A percentile compares a stretch with the other conserved stretches of the same genome.
Evolutionary conservation across 2,113 vertebrate species (phyloP).

Genomic region (Chascanopsetta lugubris): DNA sequence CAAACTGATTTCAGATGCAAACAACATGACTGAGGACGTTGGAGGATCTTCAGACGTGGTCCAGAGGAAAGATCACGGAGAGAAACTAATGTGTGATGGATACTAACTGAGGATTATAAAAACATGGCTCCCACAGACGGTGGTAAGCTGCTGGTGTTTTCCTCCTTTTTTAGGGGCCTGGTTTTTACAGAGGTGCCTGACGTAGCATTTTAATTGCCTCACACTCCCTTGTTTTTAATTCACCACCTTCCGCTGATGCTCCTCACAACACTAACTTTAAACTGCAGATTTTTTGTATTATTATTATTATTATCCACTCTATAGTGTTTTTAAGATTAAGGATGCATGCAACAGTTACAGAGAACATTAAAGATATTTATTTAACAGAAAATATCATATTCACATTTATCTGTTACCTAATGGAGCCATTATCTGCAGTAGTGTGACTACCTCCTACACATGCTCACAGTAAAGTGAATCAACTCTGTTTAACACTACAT

Average conservation of each 20-base stretch:
- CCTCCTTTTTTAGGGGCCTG: slow-evolving; percentile 23
- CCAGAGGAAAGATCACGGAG: slow-evolving; percentile 52
- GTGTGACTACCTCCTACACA: slow-evolving; percentile 8
- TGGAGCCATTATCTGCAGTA: background rate
- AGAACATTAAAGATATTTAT: background rate
- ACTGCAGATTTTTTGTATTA: slow-evolving; percentile 17
- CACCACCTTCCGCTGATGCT: slow-evolving; percentile 9
- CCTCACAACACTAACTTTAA: slow-evolving; percentile 12
- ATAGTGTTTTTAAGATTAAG: slow-evolving; percentile 7
- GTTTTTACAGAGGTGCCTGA: slow-evolving; percentile 34
- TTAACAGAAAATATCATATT: slow-evolving; percentile 1
- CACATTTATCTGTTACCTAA: background rate
- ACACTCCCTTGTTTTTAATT: slow-evolving; percentile 30
- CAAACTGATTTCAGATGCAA: slow-evolving; percentile 34
- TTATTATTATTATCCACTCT: slow-evolving; percentile 14
- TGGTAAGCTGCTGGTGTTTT: slow-evolving; percentile 60
- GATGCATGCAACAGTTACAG: slow-evolving; percentile 2
- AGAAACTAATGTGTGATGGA: slow-evolving; percentile 52
- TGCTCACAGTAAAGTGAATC: background rate
- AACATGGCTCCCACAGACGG: slow-evolving; percentile 28
- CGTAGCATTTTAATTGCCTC: slow-evolving; percentile 20
- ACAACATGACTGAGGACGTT: slow-evolving; percentile 49
- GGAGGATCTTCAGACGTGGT: slow-evolving; percentile 54
- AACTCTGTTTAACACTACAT: slow-evolving; percentile 16
- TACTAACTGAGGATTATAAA: slow-evolving; percentile 36